Percentiles rank a stretch among this genome's conserved stretches.
These are phyloP conservation scores for Steromphala cineraria DNA, from an alignment of 2,888 invertebrate genomes.

Conservation along the genomic window DNA sequence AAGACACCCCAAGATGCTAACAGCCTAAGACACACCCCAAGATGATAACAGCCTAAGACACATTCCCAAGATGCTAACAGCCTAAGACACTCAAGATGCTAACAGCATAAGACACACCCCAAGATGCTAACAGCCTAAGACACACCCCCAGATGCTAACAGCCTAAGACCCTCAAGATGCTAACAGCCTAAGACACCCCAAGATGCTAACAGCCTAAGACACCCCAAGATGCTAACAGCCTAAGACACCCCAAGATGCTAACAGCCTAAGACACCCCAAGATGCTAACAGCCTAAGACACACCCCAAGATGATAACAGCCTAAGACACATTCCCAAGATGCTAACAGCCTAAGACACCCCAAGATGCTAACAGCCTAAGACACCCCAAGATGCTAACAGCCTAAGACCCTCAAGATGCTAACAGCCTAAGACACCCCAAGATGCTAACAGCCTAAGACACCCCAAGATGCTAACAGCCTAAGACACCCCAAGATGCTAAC, in stretches of 20 bases:
- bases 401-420: not conserved
- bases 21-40: not conserved
- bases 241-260: not conserved
- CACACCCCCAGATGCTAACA: not conserved
- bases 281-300: not conserved
- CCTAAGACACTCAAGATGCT: not conserved
- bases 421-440: not conserved
- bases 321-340: too few relatives aligned
- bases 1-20: not conserved
- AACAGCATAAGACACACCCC: not conserved
- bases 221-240: not conserved
- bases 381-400: too few relatives aligned
- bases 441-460: not conserved
- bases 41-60: not conserved
- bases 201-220: not conserved
- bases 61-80: too few relatives aligned
- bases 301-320: too few relatives aligned
- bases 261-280: not conserved
- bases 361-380: not conserved
- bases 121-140: not conserved
- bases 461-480: not conserved
- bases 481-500: not conserved
- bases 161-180: not conserved
- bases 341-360: not conserved
- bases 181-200: not conserved